Conservation (phyloP, 2,113 vertebrate species). For the Peromyscus maniculatus region DNA sequence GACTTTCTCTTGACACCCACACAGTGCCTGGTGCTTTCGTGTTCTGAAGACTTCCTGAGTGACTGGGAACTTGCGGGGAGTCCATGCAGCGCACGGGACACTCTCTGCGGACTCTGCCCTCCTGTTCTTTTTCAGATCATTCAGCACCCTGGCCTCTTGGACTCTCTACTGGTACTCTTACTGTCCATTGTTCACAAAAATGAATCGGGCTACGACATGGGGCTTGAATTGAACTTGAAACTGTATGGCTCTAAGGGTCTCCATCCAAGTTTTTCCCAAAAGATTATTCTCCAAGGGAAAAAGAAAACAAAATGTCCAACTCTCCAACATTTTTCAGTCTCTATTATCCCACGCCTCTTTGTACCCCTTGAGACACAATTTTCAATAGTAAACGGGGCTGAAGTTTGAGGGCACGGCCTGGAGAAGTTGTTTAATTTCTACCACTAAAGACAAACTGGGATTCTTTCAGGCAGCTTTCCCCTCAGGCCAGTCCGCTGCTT, state of each 20-base stretch:
- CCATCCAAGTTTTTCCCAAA: conserved; percentile 71
- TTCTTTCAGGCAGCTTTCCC: conserved; percentile 71
- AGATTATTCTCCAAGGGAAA: conserved; percentile 73
- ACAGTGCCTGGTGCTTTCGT: background rate
- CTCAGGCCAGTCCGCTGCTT: conserved; percentile 63
- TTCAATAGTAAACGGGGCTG: conserved; percentile 75
- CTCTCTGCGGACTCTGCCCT: rapidly evolving
- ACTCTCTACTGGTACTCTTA: background rate
- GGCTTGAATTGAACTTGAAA: conserved; percentile 63
- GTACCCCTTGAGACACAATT: conserved; percentile 74
- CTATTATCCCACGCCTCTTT: conserved; percentile 77
- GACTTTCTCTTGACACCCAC: background rate
- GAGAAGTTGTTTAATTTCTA: conserved; percentile 72
- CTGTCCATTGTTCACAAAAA: conserved; percentile 70
- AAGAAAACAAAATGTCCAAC: conserved; percentile 61
- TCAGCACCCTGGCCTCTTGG: background rate
- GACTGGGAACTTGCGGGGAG: background rate
- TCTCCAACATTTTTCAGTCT: conserved; percentile 63
- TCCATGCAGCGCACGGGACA: background rate
- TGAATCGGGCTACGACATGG: conserved; percentile 51
- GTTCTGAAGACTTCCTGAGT: background rate
- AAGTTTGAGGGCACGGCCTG: conserved; percentile 76
- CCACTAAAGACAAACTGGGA: conserved; percentile 66
- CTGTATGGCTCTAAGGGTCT: conserved; percentile 56
- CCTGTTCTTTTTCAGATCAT: background rate